A percentile compares a stretch with the other conserved stretches of the same genome.
These are phyloP conservation scores for Scomber scombrus DNA, from an alignment of 2,113 vertebrate genomes.

Conservation along the genomic window DNA sequence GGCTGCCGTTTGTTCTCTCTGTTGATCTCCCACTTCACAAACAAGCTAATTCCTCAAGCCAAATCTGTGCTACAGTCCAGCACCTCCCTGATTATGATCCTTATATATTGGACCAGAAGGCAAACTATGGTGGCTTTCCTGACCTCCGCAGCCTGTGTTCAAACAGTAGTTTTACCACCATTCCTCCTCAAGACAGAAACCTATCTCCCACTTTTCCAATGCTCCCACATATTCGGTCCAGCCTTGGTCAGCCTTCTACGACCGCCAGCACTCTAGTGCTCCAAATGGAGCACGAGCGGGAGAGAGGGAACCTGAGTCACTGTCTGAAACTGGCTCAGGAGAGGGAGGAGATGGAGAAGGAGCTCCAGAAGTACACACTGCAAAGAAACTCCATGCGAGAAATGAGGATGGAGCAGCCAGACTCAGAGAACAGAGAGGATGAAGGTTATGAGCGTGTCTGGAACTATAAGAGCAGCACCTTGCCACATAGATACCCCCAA, in stretches of 20 bases:
- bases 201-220: constrained; percentile 61
- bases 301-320: constrained; percentile 83
- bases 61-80: constrained; percentile 25
- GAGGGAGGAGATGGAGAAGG: constrained; percentile 82
- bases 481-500: constrained; percentile 57
- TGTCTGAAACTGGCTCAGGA: constrained; percentile 84
- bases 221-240: constrained; percentile 70
- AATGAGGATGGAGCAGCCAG: constrained; percentile 17
- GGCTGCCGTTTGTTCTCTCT: constrained; percentile 80
- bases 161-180: constrained; percentile 60
- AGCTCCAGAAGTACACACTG: constrained; percentile 75
- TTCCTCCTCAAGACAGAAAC: constrained; percentile 42
- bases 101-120: constrained; percentile 39
- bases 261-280: constrained; percentile 82
- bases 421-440: constrained; percentile 11
- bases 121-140: constrained; percentile 37
- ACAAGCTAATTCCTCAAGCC: constrained; percentile 20
- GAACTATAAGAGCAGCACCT: constrained; percentile 65
- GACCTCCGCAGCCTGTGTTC: constrained; percentile 73
- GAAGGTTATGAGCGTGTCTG: constrained; percentile 37
- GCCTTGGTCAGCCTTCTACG: constrained; percentile 42
- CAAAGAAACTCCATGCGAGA: constrained; percentile 48
- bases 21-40: constrained; percentile 79
- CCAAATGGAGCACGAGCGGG: constrained; percentile 87
- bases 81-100: constrained; percentile 21